phyloP scores from a whole-genome alignment of 2,113 vertebrate genomes.

The Platichthys flesus region DNA sequence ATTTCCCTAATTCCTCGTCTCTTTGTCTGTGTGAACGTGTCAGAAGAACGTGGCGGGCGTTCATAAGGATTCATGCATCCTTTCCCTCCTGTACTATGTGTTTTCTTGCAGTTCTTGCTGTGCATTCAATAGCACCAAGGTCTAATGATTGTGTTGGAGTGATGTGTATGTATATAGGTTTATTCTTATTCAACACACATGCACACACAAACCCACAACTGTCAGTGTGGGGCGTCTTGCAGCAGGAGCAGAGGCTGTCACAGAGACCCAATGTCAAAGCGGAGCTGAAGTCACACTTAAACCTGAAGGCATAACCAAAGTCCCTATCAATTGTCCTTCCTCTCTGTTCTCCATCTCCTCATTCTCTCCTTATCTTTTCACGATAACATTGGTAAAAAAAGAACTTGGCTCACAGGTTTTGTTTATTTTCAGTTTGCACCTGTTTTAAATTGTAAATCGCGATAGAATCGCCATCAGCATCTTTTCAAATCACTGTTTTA shows the following conservation, averaged over 20 bases:
- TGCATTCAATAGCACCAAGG: not conserved
- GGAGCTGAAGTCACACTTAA: constrained; percentile 49
- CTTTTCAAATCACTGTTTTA: constrained; percentile 7
- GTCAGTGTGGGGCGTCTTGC: constrained; percentile 51
- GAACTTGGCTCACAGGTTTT: not conserved
- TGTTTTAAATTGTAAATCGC: not conserved
- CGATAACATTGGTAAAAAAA: not conserved
- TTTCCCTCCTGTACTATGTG: too few species aligned
- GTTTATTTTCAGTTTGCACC: not conserved
- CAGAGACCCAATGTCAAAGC: constrained; percentile 55
- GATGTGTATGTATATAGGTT: not conserved
- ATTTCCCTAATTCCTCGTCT: constrained; percentile 52
- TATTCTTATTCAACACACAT: constrained; percentile 32
- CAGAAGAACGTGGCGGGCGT: constrained; percentile 11
- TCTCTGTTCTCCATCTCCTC: constrained; percentile 16
- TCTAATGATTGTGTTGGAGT: not conserved
- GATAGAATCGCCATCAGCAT: constrained; percentile 7
- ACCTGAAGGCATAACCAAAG: constrained; percentile 49
- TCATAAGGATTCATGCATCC: not conserved
- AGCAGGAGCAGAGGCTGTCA: constrained; percentile 61
- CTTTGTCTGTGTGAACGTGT: constrained; percentile 50
- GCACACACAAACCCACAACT: constrained; percentile 42
- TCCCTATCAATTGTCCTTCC: constrained; percentile 32
- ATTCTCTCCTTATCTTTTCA: not conserved
- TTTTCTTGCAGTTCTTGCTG: not conserved